Conservation (phyloP, 1,140 invertebrate genomes). For the Pollicipes pollicipes region DNA sequence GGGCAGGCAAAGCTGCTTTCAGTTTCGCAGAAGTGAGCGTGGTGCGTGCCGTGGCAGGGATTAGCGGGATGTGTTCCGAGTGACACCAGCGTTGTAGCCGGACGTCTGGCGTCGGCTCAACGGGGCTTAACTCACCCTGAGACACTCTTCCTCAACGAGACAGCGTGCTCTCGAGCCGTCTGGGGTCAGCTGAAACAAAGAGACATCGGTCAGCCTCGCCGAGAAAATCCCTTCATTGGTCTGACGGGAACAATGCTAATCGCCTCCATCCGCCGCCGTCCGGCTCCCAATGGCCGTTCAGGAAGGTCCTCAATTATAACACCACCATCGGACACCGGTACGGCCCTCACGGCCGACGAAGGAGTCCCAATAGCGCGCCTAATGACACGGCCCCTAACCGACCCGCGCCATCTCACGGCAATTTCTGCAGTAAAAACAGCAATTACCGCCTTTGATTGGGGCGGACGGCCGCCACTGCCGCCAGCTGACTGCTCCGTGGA, state of each 20-base stretch:
- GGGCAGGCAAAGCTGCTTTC: too few species aligned
- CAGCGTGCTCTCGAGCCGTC: background rate
- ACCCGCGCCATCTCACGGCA: background rate
- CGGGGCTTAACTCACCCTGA: background rate
- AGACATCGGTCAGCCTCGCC: background rate
- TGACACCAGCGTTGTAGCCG: too few species aligned
- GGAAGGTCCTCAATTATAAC: background rate
- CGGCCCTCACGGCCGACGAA: too few species aligned
- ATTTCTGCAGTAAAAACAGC: background rate
- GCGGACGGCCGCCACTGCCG: too few species aligned
- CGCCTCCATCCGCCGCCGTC: background rate
- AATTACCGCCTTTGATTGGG: background rate
- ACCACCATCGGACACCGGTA: background rate
- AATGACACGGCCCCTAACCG: background rate
- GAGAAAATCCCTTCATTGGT: background rate
- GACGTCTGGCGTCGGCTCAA: too few species aligned
- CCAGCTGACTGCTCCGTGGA: too few species aligned
- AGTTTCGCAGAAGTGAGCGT: too few species aligned
- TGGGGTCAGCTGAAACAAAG: background rate
- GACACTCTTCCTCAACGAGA: background rate
- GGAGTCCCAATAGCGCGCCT: background rate
- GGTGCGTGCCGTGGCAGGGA: too few species aligned
- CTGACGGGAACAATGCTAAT: background rate
- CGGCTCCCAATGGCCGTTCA: background rate
- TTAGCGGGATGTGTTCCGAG: too few species aligned